A percentile compares a stretch with the other conserved stretches of the same genome.
Evolutionary conservation across 2,797 vertebrate species (phyloP).

Genomic region (Anomalospiza imberbis): DNA sequence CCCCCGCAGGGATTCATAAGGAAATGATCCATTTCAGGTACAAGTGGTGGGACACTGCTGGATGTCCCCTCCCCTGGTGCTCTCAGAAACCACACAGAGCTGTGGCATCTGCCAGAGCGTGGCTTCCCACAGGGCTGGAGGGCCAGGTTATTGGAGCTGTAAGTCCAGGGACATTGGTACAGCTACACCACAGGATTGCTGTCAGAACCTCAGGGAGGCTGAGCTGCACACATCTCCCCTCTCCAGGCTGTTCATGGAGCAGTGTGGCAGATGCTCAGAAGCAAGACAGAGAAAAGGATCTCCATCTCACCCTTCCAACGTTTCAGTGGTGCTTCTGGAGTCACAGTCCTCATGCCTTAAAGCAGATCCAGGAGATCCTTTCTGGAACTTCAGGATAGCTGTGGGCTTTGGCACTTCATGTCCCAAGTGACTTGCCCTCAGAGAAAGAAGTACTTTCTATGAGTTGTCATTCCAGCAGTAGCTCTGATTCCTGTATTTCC

Average conservation of each 20-base stretch:
- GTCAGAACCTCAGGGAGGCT: not conserved
- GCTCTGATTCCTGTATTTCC: not conserved
- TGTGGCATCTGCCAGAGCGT: not conserved
- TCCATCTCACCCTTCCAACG: not conserved
- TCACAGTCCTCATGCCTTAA: not conserved
- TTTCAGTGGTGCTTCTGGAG: not conserved
- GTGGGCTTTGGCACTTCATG: rapidly evolving
- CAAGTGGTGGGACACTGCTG: not conserved
- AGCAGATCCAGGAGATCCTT: not conserved
- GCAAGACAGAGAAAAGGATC: not conserved
- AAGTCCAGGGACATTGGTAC: not conserved
- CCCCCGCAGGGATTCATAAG: not conserved
- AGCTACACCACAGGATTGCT: rapidly evolving
- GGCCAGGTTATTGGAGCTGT: rapidly evolving
- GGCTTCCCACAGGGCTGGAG: rapidly evolving
- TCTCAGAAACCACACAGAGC: not conserved
- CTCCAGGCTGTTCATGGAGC: not conserved
- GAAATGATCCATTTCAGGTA: not conserved
- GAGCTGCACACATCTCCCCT: not conserved
- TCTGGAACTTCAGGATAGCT: not conserved
- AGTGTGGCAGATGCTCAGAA: not conserved
- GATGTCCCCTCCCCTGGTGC: not conserved
- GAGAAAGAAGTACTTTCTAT: not conserved
- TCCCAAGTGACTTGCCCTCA: not conserved
- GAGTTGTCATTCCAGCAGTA: not conserved